Evolutionary conservation across 2,113 vertebrate species (phyloP).

Genomic region (Physeter macrocephalus): DNA sequence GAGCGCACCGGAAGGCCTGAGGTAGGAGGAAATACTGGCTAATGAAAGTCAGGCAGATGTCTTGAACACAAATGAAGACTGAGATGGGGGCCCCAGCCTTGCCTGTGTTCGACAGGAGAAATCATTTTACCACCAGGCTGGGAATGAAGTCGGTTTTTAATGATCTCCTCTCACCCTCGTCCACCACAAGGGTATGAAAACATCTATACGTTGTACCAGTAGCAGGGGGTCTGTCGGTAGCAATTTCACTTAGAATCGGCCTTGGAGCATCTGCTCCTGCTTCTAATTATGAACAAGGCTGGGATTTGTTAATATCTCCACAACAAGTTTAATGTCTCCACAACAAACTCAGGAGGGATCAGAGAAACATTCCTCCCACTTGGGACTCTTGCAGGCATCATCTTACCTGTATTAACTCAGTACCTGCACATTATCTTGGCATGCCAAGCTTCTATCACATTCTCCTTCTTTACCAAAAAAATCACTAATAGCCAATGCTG

Average conservation of each 20-base stretch:
- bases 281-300: slow-evolving; percentile 70
- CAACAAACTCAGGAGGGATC: background rate
- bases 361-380: background rate
- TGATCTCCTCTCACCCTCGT: slow-evolving; percentile 30
- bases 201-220: background rate
- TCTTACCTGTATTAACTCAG: background rate
- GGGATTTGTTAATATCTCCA: slow-evolving; percentile 59
- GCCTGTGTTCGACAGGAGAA: slow-evolving; percentile 4
- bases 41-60: background rate
- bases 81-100: background rate
- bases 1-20: background rate
- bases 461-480: background rate
- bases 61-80: background rate
- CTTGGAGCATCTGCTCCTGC: slow-evolving; percentile 74
- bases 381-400: background rate
- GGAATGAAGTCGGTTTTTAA: slow-evolving; percentile 44
- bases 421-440: background rate
- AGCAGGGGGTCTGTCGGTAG: slow-evolving; percentile 45
- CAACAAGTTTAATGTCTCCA: background rate
- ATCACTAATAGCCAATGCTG: background rate
- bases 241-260: slow-evolving; percentile 62
- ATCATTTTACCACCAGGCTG: background rate
- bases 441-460: background rate
- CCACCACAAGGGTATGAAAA: background rate
- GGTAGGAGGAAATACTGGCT: background rate